phyloP scores from a whole-genome alignment of 2,888 invertebrate species.

The Cabera pusaria region DNA sequence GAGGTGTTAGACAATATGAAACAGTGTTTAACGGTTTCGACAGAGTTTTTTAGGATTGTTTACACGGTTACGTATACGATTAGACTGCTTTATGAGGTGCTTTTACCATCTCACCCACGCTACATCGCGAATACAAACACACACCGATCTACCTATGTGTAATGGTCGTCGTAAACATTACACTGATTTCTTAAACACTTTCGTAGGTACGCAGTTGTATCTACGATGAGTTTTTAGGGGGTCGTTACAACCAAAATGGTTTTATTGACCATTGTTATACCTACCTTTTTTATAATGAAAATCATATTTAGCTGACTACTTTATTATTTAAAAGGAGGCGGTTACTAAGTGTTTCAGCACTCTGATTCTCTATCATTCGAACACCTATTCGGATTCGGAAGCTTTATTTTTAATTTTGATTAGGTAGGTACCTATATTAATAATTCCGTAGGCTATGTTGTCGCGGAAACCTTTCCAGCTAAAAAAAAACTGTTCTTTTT shows the following conservation, averaged over 20 bases:
- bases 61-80: slow-evolving; percentile 58
- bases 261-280: slow-evolving; percentile 30
- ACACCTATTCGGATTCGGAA: too few relatives aligned
- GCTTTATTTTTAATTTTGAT: too few relatives aligned
- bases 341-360: slow-evolving; percentile 6
- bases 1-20: slow-evolving; percentile 74
- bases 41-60: slow-evolving; percentile 61
- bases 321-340: slow-evolving; percentile 9
- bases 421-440: too few relatives aligned
- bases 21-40: slow-evolving; percentile 66
- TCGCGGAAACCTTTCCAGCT: too few relatives aligned
- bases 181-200: slow-evolving; percentile 47
- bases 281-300: slow-evolving; percentile 22
- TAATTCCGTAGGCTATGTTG: too few relatives aligned
- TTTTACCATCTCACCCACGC: slow-evolving; percentile 58
- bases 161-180: slow-evolving; percentile 66
- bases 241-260: slow-evolving; percentile 31
- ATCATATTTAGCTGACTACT: slow-evolving; percentile 12
- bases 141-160: slow-evolving; percentile 43
- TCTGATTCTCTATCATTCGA: not conserved
- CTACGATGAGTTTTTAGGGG: slow-evolving; percentile 23
- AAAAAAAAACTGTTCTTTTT: too few relatives aligned
- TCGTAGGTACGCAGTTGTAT: slow-evolving; percentile 34
- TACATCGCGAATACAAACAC: slow-evolving; percentile 63
- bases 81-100: slow-evolving; percentile 67